Base-by-base conservation (phyloP, 2,888 invertebrate genomes). In the Heliconius erato region DNA sequence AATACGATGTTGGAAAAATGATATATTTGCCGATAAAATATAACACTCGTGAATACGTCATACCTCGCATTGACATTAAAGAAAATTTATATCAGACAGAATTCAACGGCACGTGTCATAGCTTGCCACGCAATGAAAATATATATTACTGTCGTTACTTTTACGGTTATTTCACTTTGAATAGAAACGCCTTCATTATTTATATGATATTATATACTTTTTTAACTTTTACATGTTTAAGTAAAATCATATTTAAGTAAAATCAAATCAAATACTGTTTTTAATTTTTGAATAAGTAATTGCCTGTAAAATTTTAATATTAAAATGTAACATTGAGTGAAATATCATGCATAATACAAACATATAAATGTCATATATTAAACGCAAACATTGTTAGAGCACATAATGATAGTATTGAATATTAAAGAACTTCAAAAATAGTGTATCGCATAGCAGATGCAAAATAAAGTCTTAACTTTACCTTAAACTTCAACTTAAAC, bases 1-100 rank as follows among this genome's bases (percentile, higher is more conserved):
- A 89, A 89, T 88, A 90, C 91, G 89, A 90, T 90, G 92, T 91
- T 77, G 88, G 90, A 90, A 91, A 91, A 90, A 90, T 93, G 92
- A 93, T 93, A 93, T 92, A 93, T 92, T 89, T 88, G 89, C 89
- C 91, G 91, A 92, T 93, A 92, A 93, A 92, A 90, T 89, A 49
- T 19, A 91, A 91, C 91, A 92, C 89, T 90, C 88, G 88, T 91
- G 92, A 92, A 93, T 92, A 93, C 90, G 92, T 89, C 89, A 86
- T 88, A 91, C 90, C 88, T 40, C 35, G 40, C 12, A n/a, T 40
- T 69, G 79, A 79, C 79, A 79, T 79, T 71, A 72, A 63, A 79
- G 79, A 12, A 79, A 72, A 79, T 79, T 79, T 63, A 65, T 44
- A 78, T 81, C 77, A 26, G 32, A 65, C 59, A 71, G 67, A 74